phyloP scores from a whole-genome alignment of 2,888 invertebrate genomes.

The Corbicula japonica region DNA sequence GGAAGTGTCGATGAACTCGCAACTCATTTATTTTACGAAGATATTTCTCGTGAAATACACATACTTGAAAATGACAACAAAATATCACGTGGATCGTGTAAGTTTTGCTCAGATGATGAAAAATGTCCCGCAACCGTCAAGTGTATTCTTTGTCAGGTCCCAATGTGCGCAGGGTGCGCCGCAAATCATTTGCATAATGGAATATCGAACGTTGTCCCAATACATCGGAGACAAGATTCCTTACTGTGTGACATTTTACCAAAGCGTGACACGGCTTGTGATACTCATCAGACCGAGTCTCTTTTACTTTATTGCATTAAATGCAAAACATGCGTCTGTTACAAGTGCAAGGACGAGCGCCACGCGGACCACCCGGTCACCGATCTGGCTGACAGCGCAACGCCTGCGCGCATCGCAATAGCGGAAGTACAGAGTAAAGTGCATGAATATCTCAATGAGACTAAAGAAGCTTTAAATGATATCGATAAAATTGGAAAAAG shows the following conservation, averaged over 20 bases:
- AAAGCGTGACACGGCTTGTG: slow-evolving; percentile 58
- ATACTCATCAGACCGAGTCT: slow-evolving; percentile 51
- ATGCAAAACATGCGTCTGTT: slow-evolving; percentile 51
- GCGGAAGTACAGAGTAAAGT: slow-evolving; percentile 48
- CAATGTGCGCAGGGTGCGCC: slow-evolving; percentile 61
- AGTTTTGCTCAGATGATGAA: slow-evolving; percentile 58
- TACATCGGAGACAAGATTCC: slow-evolving; percentile 63
- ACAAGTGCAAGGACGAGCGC: slow-evolving; percentile 60
- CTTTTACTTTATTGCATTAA: slow-evolving; percentile 45
- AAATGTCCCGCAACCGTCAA: slow-evolving; percentile 56
- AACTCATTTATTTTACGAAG: slow-evolving; percentile 55
- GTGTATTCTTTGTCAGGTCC: slow-evolving; percentile 57
- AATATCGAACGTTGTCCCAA: slow-evolving; percentile 56
- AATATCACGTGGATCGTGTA: slow-evolving; percentile 57
- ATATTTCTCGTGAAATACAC: slow-evolving; percentile 44
- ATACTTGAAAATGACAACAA: slow-evolving; percentile 55
- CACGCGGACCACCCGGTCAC: slow-evolving; percentile 52
- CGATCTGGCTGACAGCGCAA: slow-evolving; percentile 47
- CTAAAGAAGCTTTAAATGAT: slow-evolving; percentile 55
- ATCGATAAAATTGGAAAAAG: slow-evolving; percentile 51
- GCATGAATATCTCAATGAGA: slow-evolving; percentile 59
- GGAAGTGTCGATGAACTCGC: slow-evolving; percentile 42
- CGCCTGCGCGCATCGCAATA: slow-evolving; percentile 34
- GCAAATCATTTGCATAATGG: slow-evolving; percentile 62
- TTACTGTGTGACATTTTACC: slow-evolving; percentile 60